phyloP scores from a whole-genome alignment of 2,888 invertebrate genomes.

The Diaperis boleti region DNA sequence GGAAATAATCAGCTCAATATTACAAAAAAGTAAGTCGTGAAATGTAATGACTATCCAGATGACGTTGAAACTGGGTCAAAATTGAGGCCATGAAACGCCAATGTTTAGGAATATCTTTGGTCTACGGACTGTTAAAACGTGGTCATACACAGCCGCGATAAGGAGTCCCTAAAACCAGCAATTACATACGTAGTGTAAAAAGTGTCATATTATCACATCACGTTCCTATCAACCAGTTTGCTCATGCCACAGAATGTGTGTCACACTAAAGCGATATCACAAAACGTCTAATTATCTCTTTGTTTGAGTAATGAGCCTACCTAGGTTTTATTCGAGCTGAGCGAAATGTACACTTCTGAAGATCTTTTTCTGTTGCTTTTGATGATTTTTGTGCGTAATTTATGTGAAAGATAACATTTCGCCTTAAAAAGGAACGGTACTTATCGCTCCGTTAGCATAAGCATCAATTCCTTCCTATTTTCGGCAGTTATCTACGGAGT shows the following conservation, averaged over 20 bases:
- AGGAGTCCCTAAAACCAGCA: too few relatives aligned
- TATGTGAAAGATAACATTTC: neutral
- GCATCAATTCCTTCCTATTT: neutral
- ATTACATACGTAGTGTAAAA: too few relatives aligned
- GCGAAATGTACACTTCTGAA: neutral
- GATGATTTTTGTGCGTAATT: neutral
- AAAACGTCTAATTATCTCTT: slow-evolving; percentile 12
- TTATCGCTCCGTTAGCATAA: neutral
- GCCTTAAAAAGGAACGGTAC: neutral
- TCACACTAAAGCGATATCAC: slow-evolving; percentile 1
- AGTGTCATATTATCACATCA: neutral
- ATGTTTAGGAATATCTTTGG: too few relatives aligned
- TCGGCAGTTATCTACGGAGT: neutral
- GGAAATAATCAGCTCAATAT: too few relatives aligned
- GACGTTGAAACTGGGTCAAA: neutral
- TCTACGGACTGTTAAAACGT: too few relatives aligned
- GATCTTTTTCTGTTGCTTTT: neutral
- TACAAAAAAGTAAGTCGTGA: too few relatives aligned
- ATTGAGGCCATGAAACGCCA: neutral
- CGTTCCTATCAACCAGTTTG: slow-evolving; percentile 3
- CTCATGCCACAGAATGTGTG: slow-evolving; percentile 3
- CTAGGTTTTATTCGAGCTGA: neutral
- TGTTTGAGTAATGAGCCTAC: slow-evolving; percentile 1
- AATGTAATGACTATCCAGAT: too few relatives aligned
- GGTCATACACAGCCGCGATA: too few relatives aligned